Percentiles rank a stretch among this genome's conserved stretches.
These are phyloP conservation scores for Enteromius radiatus DNA, from an alignment of 2,797 vertebrate species.

Conservation along the genomic window DNA sequence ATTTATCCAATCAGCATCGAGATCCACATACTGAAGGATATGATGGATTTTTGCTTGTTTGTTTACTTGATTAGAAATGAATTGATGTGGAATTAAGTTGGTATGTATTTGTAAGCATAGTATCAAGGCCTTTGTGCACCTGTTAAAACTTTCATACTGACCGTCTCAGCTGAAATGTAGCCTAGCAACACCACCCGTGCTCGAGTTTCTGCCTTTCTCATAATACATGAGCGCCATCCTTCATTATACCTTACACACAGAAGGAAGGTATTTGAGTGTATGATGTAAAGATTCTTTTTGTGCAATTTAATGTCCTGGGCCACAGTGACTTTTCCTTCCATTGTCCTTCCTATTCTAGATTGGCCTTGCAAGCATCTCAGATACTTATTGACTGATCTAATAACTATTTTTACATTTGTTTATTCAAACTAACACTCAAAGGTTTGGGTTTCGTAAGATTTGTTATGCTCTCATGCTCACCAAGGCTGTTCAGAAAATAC, in stretches of 20 bases:
- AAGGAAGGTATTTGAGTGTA: neutral
- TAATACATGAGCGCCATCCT: constrained; percentile 65
- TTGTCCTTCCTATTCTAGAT: neutral
- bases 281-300: constrained; percentile 1
- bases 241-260: constrained; percentile 40
- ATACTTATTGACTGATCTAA: neutral
- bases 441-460: neutral
- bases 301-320: neutral
- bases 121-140: constrained; percentile 49
- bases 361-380: too few species aligned
- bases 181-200: constrained; percentile 79
- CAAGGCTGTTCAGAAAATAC: neutral
- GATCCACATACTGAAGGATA: neutral
- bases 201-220: constrained; percentile 89
- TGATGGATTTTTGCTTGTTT: neutral
- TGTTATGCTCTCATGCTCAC: neutral
- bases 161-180: constrained; percentile 78
- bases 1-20: neutral
- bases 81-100: neutral
- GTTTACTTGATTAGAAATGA: neutral
- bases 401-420: neutral
- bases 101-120: constrained; percentile 9
- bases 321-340: neutral
- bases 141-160: constrained; percentile 85
- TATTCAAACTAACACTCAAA: neutral